phyloP scores from a whole-genome alignment of 2,888 invertebrate genomes.

The Athalia cordata region DNA sequence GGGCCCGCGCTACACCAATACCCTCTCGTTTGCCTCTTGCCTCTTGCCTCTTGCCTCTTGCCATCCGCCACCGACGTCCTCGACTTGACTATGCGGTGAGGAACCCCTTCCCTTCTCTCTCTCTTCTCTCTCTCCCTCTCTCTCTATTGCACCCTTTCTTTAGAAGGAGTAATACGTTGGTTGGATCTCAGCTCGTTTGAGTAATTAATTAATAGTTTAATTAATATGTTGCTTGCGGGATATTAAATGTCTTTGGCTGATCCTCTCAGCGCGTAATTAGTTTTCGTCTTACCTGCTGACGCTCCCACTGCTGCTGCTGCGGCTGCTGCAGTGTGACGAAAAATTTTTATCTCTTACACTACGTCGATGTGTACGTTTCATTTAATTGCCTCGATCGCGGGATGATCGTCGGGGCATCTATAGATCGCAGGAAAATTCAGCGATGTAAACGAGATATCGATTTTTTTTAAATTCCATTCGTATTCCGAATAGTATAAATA shows the following conservation, averaged over 20 bases:
- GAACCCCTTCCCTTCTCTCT: constrained; percentile 9
- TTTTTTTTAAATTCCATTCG: too few relatives aligned
- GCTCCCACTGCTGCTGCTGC: background rate
- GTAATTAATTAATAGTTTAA: constrained; percentile 46
- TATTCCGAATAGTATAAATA: too few relatives aligned
- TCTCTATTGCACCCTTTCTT: background rate
- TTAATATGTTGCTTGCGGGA: constrained; percentile 46
- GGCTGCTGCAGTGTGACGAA: background rate
- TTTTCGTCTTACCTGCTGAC: constrained; percentile 30
- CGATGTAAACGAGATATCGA: too few relatives aligned
- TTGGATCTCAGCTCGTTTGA: constrained; percentile 37
- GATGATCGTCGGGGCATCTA: too few relatives aligned
- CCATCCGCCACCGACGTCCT: constrained; percentile 9
- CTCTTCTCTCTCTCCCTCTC: background rate
- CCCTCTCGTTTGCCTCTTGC: background rate
- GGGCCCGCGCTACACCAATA: constrained; percentile 9
- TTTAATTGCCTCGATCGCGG: too few relatives aligned
- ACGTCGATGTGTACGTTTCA: too few relatives aligned
- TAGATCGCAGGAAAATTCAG: too few relatives aligned
- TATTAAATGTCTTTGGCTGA: constrained; percentile 43
- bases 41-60: background rate
- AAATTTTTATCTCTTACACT: too few relatives aligned
- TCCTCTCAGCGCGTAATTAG: constrained; percentile 37
- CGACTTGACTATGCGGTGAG: constrained; percentile 18
- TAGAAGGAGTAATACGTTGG: constrained; percentile 7